These are phyloP conservation scores for Melieria picta DNA, from an alignment of 2,888 invertebrate genomes.

Conservation along the genomic window DNA sequence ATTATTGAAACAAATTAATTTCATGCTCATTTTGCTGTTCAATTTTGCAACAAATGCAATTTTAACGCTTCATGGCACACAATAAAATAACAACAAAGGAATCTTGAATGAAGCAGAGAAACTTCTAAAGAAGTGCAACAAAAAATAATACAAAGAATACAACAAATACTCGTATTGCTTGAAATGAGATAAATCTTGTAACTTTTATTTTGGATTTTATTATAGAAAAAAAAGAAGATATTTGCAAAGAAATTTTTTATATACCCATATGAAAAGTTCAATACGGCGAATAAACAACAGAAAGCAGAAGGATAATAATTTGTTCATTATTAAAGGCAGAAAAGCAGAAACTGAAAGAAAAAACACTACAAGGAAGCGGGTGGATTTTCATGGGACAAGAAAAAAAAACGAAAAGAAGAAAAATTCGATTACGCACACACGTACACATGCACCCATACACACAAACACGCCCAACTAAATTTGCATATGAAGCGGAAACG, in stretches of 20 bases:
- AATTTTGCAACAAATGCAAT: slow-evolving; percentile 51
- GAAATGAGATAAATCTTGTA: no score
- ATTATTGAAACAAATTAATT: slow-evolving; percentile 2
- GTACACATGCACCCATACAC: no score
- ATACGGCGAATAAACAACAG: neutral
- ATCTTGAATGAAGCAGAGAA: slow-evolving; percentile 43
- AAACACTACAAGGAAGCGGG: no score
- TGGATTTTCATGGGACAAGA: no score
- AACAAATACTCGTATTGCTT: no score
- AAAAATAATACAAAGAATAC: no score
- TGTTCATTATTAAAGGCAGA: neutral
- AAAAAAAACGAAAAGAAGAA: no score
- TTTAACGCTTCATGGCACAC: slow-evolving; percentile 55
- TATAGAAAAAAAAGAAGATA: slow-evolving; percentile 16
- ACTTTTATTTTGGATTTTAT: no score
- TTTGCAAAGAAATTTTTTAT: neutral
- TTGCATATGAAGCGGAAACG: neutral
- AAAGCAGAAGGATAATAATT: neutral
- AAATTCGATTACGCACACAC: no score
- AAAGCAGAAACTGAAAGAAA: no score
- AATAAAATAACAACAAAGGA: no score
- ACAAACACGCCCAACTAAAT: neutral
- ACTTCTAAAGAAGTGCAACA: no score
- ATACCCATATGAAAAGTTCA: neutral
- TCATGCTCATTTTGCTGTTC: neutral